Conservation (phyloP, 2,797 vertebrate genomes). For the Sphenopsis melanotis region DNA sequence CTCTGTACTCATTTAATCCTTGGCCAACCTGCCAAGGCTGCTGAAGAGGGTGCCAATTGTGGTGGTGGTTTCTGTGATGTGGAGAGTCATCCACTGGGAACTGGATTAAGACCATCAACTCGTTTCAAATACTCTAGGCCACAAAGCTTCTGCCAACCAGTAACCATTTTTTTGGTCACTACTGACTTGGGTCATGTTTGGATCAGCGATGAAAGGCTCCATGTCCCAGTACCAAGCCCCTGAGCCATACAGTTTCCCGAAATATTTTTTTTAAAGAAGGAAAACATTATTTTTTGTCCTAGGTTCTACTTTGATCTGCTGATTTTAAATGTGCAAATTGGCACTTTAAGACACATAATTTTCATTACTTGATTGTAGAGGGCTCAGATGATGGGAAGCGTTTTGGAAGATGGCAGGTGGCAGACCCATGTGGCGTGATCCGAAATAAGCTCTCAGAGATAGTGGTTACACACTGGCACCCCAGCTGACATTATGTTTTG, state of each 20-base stretch:
- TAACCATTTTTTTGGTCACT: constrained; percentile 58
- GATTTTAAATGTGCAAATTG: neutral
- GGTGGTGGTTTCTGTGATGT: constrained; percentile 71
- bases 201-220: constrained; percentile 61
- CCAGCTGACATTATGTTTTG: neutral
- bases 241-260: constrained; percentile 36
- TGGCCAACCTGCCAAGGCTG: constrained; percentile 59
- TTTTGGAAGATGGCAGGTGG: neutral
- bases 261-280: constrained; percentile 42
- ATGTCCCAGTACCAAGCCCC: constrained; percentile 31
- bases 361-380: neutral
- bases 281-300: constrained; percentile 14
- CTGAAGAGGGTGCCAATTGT: constrained; percentile 64
- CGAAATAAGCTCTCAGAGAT: neutral
- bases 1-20: constrained; percentile 62
- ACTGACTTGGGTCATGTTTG: constrained; percentile 56
- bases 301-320: constrained; percentile 23
- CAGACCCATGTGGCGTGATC: neutral
- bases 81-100: constrained; percentile 61
- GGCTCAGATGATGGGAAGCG: neutral
- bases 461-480: neutral
- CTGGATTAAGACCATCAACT: constrained; percentile 67
- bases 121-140: constrained; percentile 62
- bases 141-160: constrained; percentile 63
- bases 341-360: neutral